Percentiles rank a stretch among this genome's conserved stretches.
Conservation (phyloP, 2,888 invertebrate species). For the Conomelus anceps region DNA sequence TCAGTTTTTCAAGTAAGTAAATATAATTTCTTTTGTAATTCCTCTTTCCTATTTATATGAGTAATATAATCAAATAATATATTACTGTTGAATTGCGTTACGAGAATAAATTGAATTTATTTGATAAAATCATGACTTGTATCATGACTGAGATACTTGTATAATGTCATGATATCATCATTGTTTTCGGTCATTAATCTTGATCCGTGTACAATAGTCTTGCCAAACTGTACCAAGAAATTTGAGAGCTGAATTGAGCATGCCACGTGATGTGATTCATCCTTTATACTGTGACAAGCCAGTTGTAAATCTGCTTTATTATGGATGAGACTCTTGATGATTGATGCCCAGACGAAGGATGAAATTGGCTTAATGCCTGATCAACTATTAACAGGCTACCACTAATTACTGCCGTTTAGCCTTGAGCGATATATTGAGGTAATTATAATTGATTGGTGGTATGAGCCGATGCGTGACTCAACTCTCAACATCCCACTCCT, state of each 20-base stretch:
- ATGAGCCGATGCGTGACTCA: neutral
- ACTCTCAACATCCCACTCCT: neutral
- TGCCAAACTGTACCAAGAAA: neutral
- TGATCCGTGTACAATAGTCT: no score
- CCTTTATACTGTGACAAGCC: neutral
- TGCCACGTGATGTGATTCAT: neutral
- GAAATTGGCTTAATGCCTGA: neutral
- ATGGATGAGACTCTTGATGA: neutral
- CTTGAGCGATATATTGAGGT: neutral
- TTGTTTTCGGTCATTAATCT: no score
- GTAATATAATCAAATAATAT: no score
- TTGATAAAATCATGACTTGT: no score
- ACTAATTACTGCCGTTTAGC: neutral
- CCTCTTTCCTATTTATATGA: no score
- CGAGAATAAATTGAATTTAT: no score
- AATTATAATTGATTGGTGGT: neutral
- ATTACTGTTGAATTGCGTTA: no score
- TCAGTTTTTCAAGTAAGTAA: no score
- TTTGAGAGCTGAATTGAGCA: neutral
- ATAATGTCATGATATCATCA: no score
- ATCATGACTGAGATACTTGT: no score
- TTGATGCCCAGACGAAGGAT: neutral
- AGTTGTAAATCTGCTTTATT: neutral
- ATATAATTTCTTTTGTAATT: no score
- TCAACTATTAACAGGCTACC: neutral